Conservation (phyloP, 2,797 vertebrate species). For the Carapus acus region DNA sequence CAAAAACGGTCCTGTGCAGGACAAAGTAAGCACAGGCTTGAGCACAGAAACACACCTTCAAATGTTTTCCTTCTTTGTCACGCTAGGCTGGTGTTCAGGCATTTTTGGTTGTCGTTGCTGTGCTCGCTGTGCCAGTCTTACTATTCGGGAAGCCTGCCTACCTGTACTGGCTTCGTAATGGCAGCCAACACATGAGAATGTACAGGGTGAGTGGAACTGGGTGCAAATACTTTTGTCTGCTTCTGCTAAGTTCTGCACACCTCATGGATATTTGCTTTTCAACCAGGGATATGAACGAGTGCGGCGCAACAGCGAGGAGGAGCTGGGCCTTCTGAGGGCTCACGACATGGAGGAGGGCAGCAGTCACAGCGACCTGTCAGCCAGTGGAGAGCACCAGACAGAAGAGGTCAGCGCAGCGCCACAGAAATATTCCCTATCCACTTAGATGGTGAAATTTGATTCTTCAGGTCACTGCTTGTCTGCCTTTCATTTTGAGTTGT, state of each 20-base stretch:
- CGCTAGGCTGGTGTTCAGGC: slow-evolving; percentile 79
- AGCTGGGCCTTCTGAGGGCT: slow-evolving; percentile 79
- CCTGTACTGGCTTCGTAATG: slow-evolving; percentile 86
- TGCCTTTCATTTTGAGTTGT: slow-evolving; percentile 15
- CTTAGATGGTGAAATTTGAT: background rate
- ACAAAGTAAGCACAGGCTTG: background rate
- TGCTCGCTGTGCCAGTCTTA: slow-evolving; percentile 86
- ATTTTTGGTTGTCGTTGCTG: slow-evolving; percentile 78
- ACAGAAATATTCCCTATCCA: background rate
- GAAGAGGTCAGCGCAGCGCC: slow-evolving; percentile 73
- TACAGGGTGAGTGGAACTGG: slow-evolving; percentile 77
- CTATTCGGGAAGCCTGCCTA: slow-evolving; percentile 92
- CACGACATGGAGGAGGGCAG: slow-evolving; percentile 86
- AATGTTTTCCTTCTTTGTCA: slow-evolving; percentile 4
- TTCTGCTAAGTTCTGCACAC: background rate
- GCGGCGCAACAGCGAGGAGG: slow-evolving; percentile 87
- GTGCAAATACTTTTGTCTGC: slow-evolving; percentile 5
- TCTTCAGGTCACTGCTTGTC: background rate
- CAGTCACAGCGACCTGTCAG: slow-evolving; percentile 67
- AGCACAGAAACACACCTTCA: background rate
- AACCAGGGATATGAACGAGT: slow-evolving; percentile 85
- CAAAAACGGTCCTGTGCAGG: background rate
- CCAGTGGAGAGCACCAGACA: slow-evolving; percentile 69
- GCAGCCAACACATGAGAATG: slow-evolving; percentile 72
- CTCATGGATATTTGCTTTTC: background rate